Base-by-base conservation (phyloP, 1,140 invertebrate species). In the Lethrus apterus region DNA sequence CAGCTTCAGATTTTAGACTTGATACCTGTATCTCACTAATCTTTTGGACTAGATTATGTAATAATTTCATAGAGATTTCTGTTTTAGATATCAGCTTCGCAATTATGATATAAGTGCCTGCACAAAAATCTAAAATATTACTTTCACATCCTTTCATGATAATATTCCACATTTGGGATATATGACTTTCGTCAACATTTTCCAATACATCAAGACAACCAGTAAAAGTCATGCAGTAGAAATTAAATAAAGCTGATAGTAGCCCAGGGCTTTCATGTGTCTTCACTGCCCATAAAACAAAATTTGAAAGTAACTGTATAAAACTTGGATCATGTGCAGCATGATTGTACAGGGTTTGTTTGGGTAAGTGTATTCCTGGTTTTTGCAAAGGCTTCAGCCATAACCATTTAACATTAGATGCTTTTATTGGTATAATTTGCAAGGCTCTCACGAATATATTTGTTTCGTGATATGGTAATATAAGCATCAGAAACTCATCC, bases 381-480 rank as follows among this genome's bases (percentile, higher is more conserved):
- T 84, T 86, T 64, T 92, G 83, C 0, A 89, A 50, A 1, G 74
- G 64, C 14, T 72, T 62, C 9, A 95, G 62, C 85, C 89, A 95
- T 55, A 77, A 68, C 89, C 89, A 95, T 45, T 78, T 78, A 33
- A 78, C 76, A 21, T 68, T 68, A 2, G 61, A 53, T 17, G 76
- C 66, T 23, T 75, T 72, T 9, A 93, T 61, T 33, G 81, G 70
- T 44, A 92, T 65, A 1, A 91, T 66, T 67, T 93, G 88, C 5
- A 95, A 59, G 43, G 88, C 76, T 58, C 87, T 74, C 0, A 86
- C 77, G 72, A 98, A 98, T 38, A 87, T 83, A 49, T 83, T 83
- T 11, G 89, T 90, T 56, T 93, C 86, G 68, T 95, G 89, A 63
- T 93, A 96, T 0, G 94, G 93, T 30, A 98, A 62, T 41, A 90